Evolutionary conservation across 2,888 invertebrate genomes (phyloP).

Genomic region (Pristionchus entomophagus): DNA sequence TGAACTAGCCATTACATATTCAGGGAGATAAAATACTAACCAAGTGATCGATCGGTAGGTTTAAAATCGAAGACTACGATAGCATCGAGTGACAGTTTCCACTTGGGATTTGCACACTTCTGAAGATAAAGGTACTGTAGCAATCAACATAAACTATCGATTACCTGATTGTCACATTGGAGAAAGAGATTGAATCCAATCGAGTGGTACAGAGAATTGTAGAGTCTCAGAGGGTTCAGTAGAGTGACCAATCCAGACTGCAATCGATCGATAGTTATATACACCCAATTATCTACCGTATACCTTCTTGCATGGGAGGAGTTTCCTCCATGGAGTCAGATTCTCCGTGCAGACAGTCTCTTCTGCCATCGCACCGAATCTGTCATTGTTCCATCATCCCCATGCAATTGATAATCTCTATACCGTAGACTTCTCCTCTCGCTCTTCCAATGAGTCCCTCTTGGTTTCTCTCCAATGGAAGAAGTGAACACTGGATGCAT

Average conservation of each 20-base stretch:
- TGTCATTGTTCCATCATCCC: slow-evolving; percentile 5
- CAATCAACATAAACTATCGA: not conserved
- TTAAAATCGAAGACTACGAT: slow-evolving; percentile 89
- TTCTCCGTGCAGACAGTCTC: slow-evolving; percentile 99
- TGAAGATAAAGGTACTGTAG: not conserved
- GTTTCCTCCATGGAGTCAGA: slow-evolving; percentile 96
- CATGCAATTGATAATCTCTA: not conserved
- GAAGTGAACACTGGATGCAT: slow-evolving; percentile 79
- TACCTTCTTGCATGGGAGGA: slow-evolving; percentile 89
- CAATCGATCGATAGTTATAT: slow-evolving; percentile 62
- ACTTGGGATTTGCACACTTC: slow-evolving; percentile 77
- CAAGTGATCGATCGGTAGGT: slow-evolving; percentile 75
- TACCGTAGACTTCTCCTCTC: not conserved
- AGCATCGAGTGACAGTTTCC: slow-evolving; percentile 89
- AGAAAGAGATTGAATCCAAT: slow-evolving; percentile 43
- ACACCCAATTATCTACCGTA: not conserved
- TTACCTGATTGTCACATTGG: slow-evolving; percentile 11
- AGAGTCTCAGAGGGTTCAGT: slow-evolving; percentile 86
- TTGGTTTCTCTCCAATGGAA: not conserved
- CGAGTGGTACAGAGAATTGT: slow-evolving; percentile 60
- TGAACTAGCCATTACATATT: not conserved
- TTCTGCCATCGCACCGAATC: slow-evolving; percentile 91
- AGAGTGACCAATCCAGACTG: slow-evolving; percentile 88
- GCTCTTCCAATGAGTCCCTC: slow-evolving; percentile 16
- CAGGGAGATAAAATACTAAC: not conserved